A percentile compares a stretch with the other conserved stretches of the same genome.
Conservation (phyloP, 2,113 vertebrate genomes). For the Probosciger aterrimus region DNA sequence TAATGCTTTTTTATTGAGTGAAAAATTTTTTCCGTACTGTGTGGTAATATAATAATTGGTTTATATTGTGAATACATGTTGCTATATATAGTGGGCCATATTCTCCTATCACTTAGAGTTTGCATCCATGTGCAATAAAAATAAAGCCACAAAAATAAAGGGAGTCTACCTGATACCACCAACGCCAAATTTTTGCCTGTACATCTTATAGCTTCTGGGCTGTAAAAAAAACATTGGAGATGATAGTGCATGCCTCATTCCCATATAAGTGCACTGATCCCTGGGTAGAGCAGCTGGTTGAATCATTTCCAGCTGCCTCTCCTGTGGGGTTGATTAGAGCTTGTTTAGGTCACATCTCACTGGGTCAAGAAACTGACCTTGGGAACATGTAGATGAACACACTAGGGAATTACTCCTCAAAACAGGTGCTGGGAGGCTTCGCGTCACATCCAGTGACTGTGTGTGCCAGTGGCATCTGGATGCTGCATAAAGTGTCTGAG, state of each 20-base stretch:
- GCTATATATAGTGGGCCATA: not conserved
- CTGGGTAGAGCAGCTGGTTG: fast-evolving
- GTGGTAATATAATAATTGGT: not conserved
- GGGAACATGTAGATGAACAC: not conserved
- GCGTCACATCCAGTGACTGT: not conserved
- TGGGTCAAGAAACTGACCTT: not conserved
- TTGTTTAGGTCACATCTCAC: not conserved
- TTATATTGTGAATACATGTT: constrained; percentile 24
- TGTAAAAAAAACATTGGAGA: not conserved
- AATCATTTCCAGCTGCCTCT: not conserved
- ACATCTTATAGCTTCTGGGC: not conserved
- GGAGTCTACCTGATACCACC: not conserved
- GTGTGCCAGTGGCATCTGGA: not conserved
- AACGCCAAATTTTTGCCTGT: not conserved
- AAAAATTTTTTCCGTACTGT: not conserved
- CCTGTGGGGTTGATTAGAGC: not conserved
- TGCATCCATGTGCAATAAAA: not conserved
- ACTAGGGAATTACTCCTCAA: not conserved
- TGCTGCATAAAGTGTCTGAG: not conserved
- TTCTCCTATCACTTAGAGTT: not conserved
- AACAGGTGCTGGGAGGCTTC: not conserved
- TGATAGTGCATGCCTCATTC: fast-evolving
- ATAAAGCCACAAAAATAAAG: not conserved
- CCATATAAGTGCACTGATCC: fast-evolving
- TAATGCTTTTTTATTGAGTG: constrained; percentile 46